Percentiles rank a stretch among this genome's conserved stretches.
phyloP scores from a whole-genome alignment of 2,888 invertebrate genomes.

The Diarsia rubi region DNA sequence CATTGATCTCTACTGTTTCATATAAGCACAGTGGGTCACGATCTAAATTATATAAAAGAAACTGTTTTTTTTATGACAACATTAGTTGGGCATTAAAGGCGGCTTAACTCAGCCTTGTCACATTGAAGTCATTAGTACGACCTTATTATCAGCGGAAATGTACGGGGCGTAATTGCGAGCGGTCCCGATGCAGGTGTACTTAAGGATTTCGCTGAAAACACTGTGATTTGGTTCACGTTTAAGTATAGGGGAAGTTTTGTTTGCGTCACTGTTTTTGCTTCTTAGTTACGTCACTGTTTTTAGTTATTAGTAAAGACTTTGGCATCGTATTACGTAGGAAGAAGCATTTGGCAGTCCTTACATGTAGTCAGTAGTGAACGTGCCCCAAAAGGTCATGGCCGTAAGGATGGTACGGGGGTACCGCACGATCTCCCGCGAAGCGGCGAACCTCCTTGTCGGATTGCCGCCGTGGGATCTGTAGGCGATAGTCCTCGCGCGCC shows the following conservation, averaged over 20 bases:
- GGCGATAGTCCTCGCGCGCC: no score
- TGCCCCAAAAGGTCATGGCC: no score
- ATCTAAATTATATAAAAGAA: slow-evolving; percentile 19
- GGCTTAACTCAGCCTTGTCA: slow-evolving; percentile 41
- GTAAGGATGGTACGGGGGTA: no score
- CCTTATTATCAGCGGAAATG: slow-evolving; percentile 47
- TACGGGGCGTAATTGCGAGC: slow-evolving; percentile 38
- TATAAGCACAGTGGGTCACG: not conserved
- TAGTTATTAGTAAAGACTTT: not conserved
- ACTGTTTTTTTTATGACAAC: slow-evolving; percentile 48
- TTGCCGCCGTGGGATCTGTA: no score
- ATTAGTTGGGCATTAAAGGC: slow-evolving; percentile 36
- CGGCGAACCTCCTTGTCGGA: no score
- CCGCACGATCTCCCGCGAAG: no score
- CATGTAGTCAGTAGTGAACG: no score
- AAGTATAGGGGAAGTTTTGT: slow-evolving; percentile 11
- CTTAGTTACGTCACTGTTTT: not conserved
- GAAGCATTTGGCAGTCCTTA: not conserved
- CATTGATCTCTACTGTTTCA: not conserved
- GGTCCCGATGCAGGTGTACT: slow-evolving; percentile 23
- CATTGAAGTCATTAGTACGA: slow-evolving; percentile 54
- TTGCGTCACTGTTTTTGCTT: slow-evolving; percentile 7
- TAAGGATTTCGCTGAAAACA: slow-evolving; percentile 19
- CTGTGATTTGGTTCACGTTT: slow-evolving; percentile 27
- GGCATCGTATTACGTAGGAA: not conserved